Percentiles rank a stretch among this genome's conserved stretches.
These are phyloP conservation scores for Luehdorfia chinensis DNA, from an alignment of 1,140 invertebrate species.

Conservation along the genomic window DNA sequence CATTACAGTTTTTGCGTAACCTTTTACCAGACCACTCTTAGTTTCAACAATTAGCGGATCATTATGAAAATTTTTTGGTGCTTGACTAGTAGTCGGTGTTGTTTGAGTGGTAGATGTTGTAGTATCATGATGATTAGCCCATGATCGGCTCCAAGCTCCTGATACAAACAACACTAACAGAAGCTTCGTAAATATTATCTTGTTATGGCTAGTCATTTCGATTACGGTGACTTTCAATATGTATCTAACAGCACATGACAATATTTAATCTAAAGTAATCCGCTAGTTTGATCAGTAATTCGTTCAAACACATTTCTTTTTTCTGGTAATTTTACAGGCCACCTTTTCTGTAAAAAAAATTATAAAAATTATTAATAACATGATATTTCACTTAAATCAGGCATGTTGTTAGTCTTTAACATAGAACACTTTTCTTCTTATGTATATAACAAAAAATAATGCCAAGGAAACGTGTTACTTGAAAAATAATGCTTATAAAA, in stretches of 20 bases:
- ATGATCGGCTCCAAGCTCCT: conserved; percentile 56
- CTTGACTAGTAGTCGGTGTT: conserved; percentile 72
- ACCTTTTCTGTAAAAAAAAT: conserved; percentile 54
- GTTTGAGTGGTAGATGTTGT: conserved; percentile 72
- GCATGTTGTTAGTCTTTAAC: too few relatives aligned
- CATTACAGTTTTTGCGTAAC: conserved; percentile 85
- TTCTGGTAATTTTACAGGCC: conserved; percentile 26
- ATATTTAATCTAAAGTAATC: conserved; percentile 60
- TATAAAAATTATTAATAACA: conserved; percentile 20
- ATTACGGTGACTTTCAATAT: conserved; percentile 22
- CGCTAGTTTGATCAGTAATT: conserved; percentile 58
- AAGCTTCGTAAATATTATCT: conserved; percentile 63
- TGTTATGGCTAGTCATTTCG: conserved; percentile 54
- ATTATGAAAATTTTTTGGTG: conserved; percentile 78
- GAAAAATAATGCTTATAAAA: too few relatives aligned
- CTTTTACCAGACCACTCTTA: conserved; percentile 86
- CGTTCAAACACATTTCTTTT: conserved; percentile 63
- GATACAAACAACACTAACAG: conserved; percentile 50
- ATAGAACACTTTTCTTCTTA: too few relatives aligned
- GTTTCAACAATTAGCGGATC: conserved; percentile 89
- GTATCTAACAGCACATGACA: conserved; percentile 43
- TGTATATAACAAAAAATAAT: too few relatives aligned
- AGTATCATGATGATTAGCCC: conserved; percentile 75
- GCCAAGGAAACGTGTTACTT: background rate
- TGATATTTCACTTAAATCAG: background rate